phyloP scores from a whole-genome alignment of 92 coral and sea anemone species.

The Chrysogorgia sp. region DNA sequence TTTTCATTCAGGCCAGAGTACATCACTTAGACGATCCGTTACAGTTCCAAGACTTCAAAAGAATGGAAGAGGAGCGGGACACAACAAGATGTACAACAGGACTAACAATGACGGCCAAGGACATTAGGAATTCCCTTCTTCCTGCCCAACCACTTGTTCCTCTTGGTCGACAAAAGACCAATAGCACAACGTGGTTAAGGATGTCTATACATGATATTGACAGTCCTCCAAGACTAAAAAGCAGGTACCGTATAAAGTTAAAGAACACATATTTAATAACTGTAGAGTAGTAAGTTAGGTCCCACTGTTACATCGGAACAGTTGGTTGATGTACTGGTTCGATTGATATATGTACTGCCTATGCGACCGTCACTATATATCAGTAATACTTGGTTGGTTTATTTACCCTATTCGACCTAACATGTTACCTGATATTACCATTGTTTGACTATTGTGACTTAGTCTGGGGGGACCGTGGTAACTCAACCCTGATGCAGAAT shows the following conservation, averaged over 20 bases:
- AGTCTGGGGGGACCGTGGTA: too few species aligned
- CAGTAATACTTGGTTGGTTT: too few species aligned
- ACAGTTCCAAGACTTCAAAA: slow-evolving; percentile 72
- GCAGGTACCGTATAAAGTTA: slow-evolving; percentile 69
- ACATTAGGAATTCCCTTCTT: slow-evolving; percentile 68
- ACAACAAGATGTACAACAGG: slow-evolving; percentile 84
- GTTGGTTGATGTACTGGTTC: background rate
- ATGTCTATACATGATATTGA: slow-evolving; percentile 93
- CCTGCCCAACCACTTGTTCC: slow-evolving; percentile 92
- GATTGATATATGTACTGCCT: too few species aligned
- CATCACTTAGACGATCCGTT: slow-evolving; percentile 67
- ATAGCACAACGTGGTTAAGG: slow-evolving; percentile 89
- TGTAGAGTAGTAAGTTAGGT: background rate
- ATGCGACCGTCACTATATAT: too few species aligned
- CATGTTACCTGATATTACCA: too few species aligned
- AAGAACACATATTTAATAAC: background rate
- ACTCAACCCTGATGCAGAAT: too few species aligned
- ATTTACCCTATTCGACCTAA: too few species aligned
- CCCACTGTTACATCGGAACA: background rate
- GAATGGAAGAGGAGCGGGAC: slow-evolving; percentile 78
- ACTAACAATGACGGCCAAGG: slow-evolving; percentile 60
- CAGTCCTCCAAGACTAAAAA: slow-evolving; percentile 81
- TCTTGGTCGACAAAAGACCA: slow-evolving; percentile 87
- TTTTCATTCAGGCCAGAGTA: slow-evolving; percentile 13
- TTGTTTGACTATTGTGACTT: too few species aligned